phyloP scores from a whole-genome alignment of 2,113 vertebrate species.

The Electrona antarctica region DNA sequence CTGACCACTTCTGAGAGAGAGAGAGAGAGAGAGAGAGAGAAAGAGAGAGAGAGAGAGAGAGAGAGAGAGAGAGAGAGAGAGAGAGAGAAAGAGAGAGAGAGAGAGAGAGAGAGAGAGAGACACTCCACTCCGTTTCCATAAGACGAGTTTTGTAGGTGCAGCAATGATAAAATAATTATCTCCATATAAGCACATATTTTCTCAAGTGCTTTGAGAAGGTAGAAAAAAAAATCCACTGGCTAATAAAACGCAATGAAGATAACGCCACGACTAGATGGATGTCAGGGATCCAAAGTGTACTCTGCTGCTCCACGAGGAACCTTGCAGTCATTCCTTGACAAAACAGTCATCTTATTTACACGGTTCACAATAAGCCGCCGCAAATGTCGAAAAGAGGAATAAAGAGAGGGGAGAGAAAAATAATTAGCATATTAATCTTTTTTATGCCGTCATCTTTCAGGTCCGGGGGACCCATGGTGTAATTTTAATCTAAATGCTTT shows the following conservation, averaged over 20 bases:
- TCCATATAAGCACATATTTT: constrained; percentile 62
- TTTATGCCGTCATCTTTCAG: constrained; percentile 99
- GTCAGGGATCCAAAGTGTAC: constrained; percentile 87
- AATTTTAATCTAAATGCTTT: constrained; percentile 99
- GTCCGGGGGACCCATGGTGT: constrained; percentile 95
- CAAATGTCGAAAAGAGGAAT: constrained; percentile 96
- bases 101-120: constrained; percentile 12
- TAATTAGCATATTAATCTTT: constrained; percentile 99
- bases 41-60: constrained; percentile 10
- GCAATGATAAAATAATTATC: constrained; percentile 64
- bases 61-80: constrained; percentile 7
- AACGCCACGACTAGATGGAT: constrained; percentile 90
- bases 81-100: constrained; percentile 12
- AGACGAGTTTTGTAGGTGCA: constrained; percentile 69
- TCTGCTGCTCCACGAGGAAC: constrained; percentile 80
- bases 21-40: constrained; percentile 27
- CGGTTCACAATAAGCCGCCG: constrained; percentile 96
- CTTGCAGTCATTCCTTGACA: constrained; percentile 93
- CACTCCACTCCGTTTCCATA: constrained; percentile 48
- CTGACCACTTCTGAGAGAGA: constrained; percentile 54
- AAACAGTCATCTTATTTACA: constrained; percentile 99
- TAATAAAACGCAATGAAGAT: constrained; percentile 89
- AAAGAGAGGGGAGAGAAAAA: constrained; percentile 89
- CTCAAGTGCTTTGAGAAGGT: constrained; percentile 76
- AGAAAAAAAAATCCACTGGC: constrained; percentile 80